phyloP scores from a whole-genome alignment of 2,797 vertebrate species.

The Bucorvus abyssinicus region DNA sequence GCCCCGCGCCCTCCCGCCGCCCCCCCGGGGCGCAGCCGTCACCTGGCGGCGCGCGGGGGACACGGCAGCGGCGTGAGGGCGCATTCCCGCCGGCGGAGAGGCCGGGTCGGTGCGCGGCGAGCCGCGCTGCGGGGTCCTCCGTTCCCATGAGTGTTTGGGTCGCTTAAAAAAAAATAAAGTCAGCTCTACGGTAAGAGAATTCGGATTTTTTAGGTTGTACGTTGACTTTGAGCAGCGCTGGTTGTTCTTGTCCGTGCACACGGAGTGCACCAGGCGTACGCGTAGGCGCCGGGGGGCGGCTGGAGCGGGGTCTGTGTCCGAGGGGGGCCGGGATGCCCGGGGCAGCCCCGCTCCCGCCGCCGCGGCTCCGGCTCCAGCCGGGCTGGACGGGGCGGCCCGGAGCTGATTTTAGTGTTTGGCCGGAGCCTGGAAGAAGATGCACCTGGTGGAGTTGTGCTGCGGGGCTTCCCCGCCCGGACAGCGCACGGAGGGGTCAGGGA shows the following conservation, averaged over 20 bases:
- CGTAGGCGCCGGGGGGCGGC: not conserved
- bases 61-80: conserved; percentile 79
- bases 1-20: not conserved
- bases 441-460: not conserved
- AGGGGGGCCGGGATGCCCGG: not conserved
- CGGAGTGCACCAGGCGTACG: not conserved
- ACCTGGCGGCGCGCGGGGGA: conserved; percentile 83
- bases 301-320: not conserved
- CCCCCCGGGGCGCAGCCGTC: conserved; percentile 54
- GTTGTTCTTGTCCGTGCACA: not conserved
- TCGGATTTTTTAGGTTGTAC: fast-evolving
- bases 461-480: not conserved
- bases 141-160: fast-evolving
- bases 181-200: conserved; percentile 62
- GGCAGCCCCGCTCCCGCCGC: not conserved
- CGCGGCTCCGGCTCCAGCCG: not conserved
- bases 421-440: not conserved
- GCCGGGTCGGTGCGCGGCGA: not conserved
- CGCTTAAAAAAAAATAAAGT: not conserved
- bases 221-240: conserved; percentile 1
- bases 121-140: not conserved
- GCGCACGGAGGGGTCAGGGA: not conserved
- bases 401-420: fast-evolving
- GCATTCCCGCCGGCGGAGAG: not conserved
- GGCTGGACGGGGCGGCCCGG: not conserved